Conservation (phyloP, 2,797 vertebrate species). For the Muscicapa comitata region DNA sequence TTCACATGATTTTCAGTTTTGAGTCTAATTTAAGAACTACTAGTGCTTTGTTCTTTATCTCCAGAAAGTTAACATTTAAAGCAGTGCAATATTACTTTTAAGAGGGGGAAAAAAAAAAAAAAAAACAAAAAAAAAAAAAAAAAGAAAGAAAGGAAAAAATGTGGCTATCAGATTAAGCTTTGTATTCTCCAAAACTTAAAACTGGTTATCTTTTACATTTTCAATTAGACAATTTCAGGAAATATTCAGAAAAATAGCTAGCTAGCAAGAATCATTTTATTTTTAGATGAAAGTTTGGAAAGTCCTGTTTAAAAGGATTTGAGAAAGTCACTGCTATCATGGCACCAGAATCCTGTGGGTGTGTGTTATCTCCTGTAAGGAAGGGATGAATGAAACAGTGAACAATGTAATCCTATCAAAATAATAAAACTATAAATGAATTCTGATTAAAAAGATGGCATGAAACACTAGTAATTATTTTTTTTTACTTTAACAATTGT, state of each 20-base stretch:
- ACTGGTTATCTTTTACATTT: not conserved
- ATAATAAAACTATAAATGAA: not conserved
- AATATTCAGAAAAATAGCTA: not conserved
- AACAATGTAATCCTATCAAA: not conserved
- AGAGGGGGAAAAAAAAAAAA: not conserved
- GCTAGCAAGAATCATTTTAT: not conserved
- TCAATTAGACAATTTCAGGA: not conserved
- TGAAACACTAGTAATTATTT: not conserved
- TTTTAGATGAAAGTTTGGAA: not conserved
- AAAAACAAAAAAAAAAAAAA: too few relatives aligned
- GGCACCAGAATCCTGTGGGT: not conserved
- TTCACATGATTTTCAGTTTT: not conserved
- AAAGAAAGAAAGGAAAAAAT: not conserved
- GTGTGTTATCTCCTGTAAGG: not conserved
- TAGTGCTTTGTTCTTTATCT: not conserved
- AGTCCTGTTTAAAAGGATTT: not conserved
- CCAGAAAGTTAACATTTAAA: not conserved
- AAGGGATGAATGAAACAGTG: not conserved
- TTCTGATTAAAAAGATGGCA: not conserved
- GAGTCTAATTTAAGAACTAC: not conserved
- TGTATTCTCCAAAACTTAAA: not conserved
- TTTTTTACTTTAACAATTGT: not conserved
- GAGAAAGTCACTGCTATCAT: not conserved
- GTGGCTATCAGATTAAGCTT: not conserved
- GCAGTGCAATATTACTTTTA: not conserved